Base-by-base conservation (phyloP, 2,797 vertebrate genomes). In the Enteromius trimaculatus region DNA sequence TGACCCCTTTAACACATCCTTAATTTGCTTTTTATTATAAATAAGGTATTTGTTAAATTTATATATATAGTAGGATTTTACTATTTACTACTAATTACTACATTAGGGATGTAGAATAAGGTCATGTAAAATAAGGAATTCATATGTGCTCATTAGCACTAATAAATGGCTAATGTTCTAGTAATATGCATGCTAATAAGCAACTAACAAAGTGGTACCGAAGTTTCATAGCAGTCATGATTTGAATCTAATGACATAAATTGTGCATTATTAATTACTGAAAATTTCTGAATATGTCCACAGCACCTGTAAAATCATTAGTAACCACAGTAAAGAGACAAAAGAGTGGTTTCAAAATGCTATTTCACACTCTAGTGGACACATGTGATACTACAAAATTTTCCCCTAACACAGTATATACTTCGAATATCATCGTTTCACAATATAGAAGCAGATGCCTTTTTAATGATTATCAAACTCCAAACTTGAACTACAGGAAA, bases 351-450 rank as follows among this genome's bases (percentile, higher is more conserved):
- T 53, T 14, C 60, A 77, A 31, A 47, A 76, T 23, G 34, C 23
- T 23, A 26, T 34, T 13, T 11, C 37, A 1, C 17, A 31, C 76
- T 51, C 66, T 84, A 53, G 55, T 72, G 82, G 76, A 51, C 42
- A 70, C 58, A 21, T 29, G 4, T 39, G 26, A 29, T 51, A 29
- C 6, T 62, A 47, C 51, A 70, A 19, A 4, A 2, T 29, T 16
- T 26, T 13, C 7, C 5, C 26, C 6, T 14, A 55, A 70, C 6
- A 47, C 26, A 14, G 3, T 31, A 47, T 2, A 23, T 10, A 34
- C 31, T 42, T 39, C 0, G 3, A 37, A 66, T 55, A 19, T 29
- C 10, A 7, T 26, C 1, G 1, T 13, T 14, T 26, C n/a, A 60
- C 13, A 14, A 11, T 23, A 1, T 23, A 11, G 23, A 23, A 58